Base-by-base conservation (phyloP, 2,888 invertebrate genomes). In the Spialia ferax region DNA sequence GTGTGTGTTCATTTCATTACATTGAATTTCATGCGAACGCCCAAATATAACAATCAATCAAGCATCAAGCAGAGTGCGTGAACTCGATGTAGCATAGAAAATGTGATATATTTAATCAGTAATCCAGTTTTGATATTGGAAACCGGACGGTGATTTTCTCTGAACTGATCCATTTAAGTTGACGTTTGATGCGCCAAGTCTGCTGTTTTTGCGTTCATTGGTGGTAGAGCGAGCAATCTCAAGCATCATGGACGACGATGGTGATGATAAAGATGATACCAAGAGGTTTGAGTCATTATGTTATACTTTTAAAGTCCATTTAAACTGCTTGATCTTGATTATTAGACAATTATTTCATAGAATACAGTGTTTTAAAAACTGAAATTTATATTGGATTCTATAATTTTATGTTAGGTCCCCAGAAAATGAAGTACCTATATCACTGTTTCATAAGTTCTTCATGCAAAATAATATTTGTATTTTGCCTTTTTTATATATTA, bases 251-350 rank as follows among this genome's bases (percentile, higher is more conserved):
- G 97, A 97, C 69, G 97, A 97, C 84, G 97, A 97, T 76, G 96
- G 95, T 61, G 97, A 97, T 80, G 97, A 97, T 79, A 97, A 97
- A 89, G 97, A 97, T 88, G 96, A 96, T 79, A 95, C 97, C 11
- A 97, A 97, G 94, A 95, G 97, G 97, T 97, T 45, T 5, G 35
- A 38, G 35, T n/a, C n/a, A n/a, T n/a, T n/a, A n/a, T n/a, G n/a
- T n/a, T n/a, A n/a, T n/a, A n/a, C n/a, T n/a, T n/a, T n/a, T n/a
- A n/a, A n/a, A n/a, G n/a, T n/a, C n/a, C n/a, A n/a, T n/a, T n/a
- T n/a, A n/a, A n/a, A n/a, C n/a, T n/a, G n/a, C n/a, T n/a, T n/a
- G n/a, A n/a, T n/a, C n/a, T n/a, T n/a, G n/a, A n/a, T n/a, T n/a
- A n/a, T n/a, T n/a, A n/a, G n/a, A n/a, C n/a, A n/a, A n/a, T n/a